Evolutionary conservation across 2,888 invertebrate genomes (phyloP), one percentile per base, ranked within the genome.

Genomic region (Dryadula phaetusa): DNA sequence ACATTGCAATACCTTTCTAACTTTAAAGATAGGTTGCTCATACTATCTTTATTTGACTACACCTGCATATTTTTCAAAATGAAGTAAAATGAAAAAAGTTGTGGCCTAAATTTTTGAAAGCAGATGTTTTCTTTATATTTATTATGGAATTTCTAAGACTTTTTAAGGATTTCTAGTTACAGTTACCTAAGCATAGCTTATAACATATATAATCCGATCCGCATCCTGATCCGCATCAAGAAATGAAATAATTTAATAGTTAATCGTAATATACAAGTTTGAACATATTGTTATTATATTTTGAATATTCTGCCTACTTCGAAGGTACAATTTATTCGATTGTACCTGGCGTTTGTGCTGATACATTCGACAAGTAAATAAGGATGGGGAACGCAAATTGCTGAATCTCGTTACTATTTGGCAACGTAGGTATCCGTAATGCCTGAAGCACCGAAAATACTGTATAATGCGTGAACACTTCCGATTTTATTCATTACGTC

Each of bases 401-500:
- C 82, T 77, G 83, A 85, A 84, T 87, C 82, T 83, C 80, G 81
- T 86, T 87, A 84, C 85, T 79, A 86, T 88, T 86, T 83, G 84
- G 79, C 83, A 82, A 78, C 82, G 79, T 76, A 78, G 78, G 82
- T 79, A 77, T 75, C 79, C 83, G 85, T 84, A 86, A 81, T 78
- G 64, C 64, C 78, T 74, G 70, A 73, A 76, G 71, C 76, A 78
- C 80, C 82, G 80, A 82, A 82, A 85, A 86, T 87, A 86, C 80
- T 82, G 83, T 84, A 73, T 74, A 72, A 79, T 79, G 80, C 76
- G 49, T 79, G 74, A 77, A 74, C 77, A 75, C 75, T 73, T 75
- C 76, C 78, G 82, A 85, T 85, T 84, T 40, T 52, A 25, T 49
- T 49, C 20, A 22, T 52, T 18, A 49, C 37, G 22, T 14, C 10